Base-by-base conservation (phyloP, 1,140 invertebrate genomes). In the Drosophila miranda region DNA sequence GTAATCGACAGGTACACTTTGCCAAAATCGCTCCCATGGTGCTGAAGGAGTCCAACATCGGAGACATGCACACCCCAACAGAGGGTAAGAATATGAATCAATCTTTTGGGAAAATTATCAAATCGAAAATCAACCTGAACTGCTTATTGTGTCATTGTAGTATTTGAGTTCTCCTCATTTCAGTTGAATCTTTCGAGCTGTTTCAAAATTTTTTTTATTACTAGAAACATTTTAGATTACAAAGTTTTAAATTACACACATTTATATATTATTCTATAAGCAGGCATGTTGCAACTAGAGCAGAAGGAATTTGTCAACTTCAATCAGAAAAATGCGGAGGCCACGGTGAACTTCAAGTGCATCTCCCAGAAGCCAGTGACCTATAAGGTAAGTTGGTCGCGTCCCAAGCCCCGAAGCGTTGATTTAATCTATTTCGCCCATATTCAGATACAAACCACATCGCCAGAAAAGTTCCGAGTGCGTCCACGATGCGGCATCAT, bases 381-480 rank as follows among this genome's bases (percentile, higher is more conserved):
- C 3, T 90, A 78, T 23, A 90, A 90, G 58, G 89, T 90, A 34
- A 66, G 53, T 19, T 2, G 21, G 8, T 28, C 1, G 8, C 0
- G 2, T 38, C 9, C 1, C 6, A 6, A 13, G 1, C 7, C 30
- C 28, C 3, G 0, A 13, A 5, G 6, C 2, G 11, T 4, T 13
- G 3, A 38, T 38, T 1, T 8, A 28, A 53, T 7, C 3, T 19
- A n/a, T 94, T 43, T 6, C 7, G 3, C 1, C 6, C 6, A 2
- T 1, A 46, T 52, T 1, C 41, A 91, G 90, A 90, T 91, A 19
- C 90, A 91, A 76, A 91, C 90, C 16, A 91, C 90, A 67, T 90
- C 90, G 14, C 97, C 97, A 0, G 96, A 98, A 72, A 98, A 98
- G 90, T 98, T 97, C 90, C 92, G 96, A 45, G 97, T 98, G 1